Evolutionary conservation across 2,797 vertebrate genomes (phyloP).

Genomic region (Staurois parvus): DNA sequence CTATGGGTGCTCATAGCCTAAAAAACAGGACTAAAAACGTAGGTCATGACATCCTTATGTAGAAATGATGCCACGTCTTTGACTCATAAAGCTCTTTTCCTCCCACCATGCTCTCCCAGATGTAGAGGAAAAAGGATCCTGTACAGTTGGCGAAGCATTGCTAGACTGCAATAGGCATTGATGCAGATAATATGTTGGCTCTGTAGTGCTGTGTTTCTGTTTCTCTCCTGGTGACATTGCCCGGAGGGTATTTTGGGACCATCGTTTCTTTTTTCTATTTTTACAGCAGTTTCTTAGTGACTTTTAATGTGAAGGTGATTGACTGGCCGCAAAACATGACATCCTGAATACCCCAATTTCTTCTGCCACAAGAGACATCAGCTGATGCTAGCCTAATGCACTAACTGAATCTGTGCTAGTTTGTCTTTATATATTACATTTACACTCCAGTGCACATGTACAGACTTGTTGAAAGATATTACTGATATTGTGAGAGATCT

Average conservation of each 20-base stretch:
- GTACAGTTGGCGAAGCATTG: slow-evolving; percentile 20
- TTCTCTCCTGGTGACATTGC: slow-evolving; percentile 52
- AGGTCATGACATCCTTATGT: neutral
- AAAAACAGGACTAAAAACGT: neutral
- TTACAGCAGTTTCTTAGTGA: slow-evolving; percentile 19
- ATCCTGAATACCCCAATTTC: slow-evolving; percentile 23
- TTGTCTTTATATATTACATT: slow-evolving; percentile 13
- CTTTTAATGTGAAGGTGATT: slow-evolving; percentile 19
- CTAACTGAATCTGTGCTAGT: slow-evolving; percentile 16
- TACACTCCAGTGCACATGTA: slow-evolving; percentile 29
- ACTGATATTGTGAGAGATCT: slow-evolving; percentile 59
- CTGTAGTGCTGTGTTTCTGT: slow-evolving; percentile 34
- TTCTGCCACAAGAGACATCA: slow-evolving; percentile 2
- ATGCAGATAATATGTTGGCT: slow-evolving; percentile 49
- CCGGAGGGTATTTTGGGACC: slow-evolving; percentile 42
- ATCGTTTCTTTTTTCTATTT: neutral
- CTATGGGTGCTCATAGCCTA: neutral
- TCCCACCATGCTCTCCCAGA: slow-evolving; percentile 16
- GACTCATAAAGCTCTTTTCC: neutral
- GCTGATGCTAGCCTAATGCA: neutral
- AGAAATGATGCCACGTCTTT: neutral
- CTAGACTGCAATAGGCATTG: slow-evolving; percentile 28
- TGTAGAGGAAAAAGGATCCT: slow-evolving; percentile 2
- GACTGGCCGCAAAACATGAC: slow-evolving; percentile 29
- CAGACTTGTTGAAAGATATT: slow-evolving; percentile 53